Base-by-base conservation (phyloP, 2,113 vertebrate species). In the Anguilla rostrata region DNA sequence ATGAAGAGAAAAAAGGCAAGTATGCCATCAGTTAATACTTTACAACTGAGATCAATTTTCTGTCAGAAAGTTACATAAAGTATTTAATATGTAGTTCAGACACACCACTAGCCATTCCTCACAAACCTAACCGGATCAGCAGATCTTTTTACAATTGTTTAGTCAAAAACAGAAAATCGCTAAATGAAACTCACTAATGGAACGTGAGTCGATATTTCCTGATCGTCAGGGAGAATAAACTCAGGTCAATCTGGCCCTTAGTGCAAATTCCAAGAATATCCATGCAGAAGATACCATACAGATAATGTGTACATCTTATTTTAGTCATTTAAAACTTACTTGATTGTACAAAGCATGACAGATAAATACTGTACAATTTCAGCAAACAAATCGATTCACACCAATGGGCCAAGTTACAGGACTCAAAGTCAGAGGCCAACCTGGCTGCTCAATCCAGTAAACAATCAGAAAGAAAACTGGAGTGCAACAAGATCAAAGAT, bases 311-410 rank as follows among this genome's bases (percentile, higher is more conserved):
- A 34, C 71, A 40, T 81, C 79, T 41, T 6, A 79, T 79, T 15
- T 41, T 5, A 81, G 20, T 43, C 18, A 81, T 81, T 20, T 81
- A 5, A 43, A 39, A 7, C 4, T 84, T 71, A 46, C 82, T 39
- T 39, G 78, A 71, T 66, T 87, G n/a, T 85, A 53, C 56, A 79
- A 84, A 81, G 60, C 83, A 39, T 39, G 41, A 79, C 71, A 53
- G 81, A 86, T 86, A 86, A 86, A 86, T 66, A 86, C 53, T 82
- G 53, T 86, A 86, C 78, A 86, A 86, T 43, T 57, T 34, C 79
- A 86, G 80, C n/a, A 82, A 84, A 41, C 39, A 84, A 66, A 80
- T 43, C 75, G 18, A 86, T 46, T 7, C 81, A 66, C 40, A 46
- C 56, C 34, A 63, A 18, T 8, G 41, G 78, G 39, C 39, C 49